phyloP scores from a whole-genome alignment of 1,140 invertebrate species.

The Tetranychus cinnabarinus region DNA sequence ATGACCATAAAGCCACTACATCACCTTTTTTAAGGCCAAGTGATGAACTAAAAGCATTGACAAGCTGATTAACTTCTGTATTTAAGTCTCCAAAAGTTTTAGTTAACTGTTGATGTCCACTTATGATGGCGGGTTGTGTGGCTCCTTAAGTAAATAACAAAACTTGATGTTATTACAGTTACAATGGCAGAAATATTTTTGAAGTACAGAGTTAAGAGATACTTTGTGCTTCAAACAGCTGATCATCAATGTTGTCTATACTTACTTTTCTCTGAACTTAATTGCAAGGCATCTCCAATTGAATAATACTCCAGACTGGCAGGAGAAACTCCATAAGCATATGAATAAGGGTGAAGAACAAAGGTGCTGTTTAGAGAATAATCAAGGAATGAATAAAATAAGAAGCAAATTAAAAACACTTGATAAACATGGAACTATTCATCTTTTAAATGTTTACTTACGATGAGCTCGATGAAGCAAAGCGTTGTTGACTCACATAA shows the following conservation, averaged over 20 bases:
- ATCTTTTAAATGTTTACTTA: too few species aligned
- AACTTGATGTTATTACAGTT: not conserved
- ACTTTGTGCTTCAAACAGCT: too few species aligned
- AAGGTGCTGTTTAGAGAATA: not conserved
- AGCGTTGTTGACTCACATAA: too few species aligned
- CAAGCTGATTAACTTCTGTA: conserved; percentile 8
- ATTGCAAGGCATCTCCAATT: not conserved
- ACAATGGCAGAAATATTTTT: not conserved
- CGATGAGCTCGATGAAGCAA: too few species aligned
- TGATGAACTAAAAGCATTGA: conserved; percentile 1
- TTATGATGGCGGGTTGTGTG: not conserved
- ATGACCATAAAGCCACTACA: conserved; percentile 9
- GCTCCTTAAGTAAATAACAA: not conserved
- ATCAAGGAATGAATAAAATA: conserved; percentile 1
- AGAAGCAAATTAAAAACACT: not conserved
- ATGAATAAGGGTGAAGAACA: conserved; percentile 5
- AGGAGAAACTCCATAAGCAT: conserved; percentile 2
- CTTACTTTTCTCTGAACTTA: not conserved
- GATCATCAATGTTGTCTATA: not conserved
- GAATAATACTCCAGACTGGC: conserved; percentile 2
- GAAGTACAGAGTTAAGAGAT: too few species aligned
- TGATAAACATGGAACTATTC: too few species aligned
- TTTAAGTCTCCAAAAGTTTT: conserved; percentile 8
- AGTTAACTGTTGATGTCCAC: conserved; percentile 6
- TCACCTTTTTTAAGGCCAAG: conserved; percentile 5